Evolutionary conservation across 2,888 invertebrate species (phyloP).

Genomic region (Campoletis raptor): DNA sequence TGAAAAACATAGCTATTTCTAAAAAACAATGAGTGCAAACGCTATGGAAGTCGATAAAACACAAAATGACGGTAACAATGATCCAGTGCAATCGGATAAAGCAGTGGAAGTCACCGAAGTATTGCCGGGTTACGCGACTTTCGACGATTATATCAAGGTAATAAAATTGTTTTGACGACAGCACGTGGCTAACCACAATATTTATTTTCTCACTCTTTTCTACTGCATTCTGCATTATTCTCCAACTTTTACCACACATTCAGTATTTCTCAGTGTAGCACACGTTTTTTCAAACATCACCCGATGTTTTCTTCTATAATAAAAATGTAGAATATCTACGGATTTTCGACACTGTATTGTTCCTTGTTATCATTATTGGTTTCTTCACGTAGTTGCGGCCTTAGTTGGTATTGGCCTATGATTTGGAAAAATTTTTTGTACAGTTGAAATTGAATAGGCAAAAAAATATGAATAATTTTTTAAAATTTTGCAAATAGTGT

Average conservation of each 20-base stretch:
- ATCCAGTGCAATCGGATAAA: conserved; percentile 25
- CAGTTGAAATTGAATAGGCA: too few relatives aligned
- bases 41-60: conserved; percentile 36
- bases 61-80: conserved; percentile 29
- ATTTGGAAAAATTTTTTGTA: too few relatives aligned
- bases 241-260: neutral
- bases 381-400: neutral
- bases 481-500: neutral
- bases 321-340: neutral
- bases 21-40: conserved; percentile 54
- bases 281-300: neutral
- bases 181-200: conserved; percentile 57
- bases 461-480: too few relatives aligned
- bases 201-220: neutral
- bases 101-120: conserved; percentile 70
- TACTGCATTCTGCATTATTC: too few relatives aligned
- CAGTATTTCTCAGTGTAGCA: neutral
- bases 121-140: conserved; percentile 80
- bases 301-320: neutral
- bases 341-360: neutral
- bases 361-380: neutral
- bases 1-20: conserved; percentile 36
- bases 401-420: too few relatives aligned
- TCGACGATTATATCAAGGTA: conserved; percentile 84
- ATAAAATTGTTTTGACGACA: conserved; percentile 39